A percentile compares a stretch with the other conserved stretches of the same genome.
phyloP scores from a whole-genome alignment of 2,113 vertebrate species.

The Salvelinus fontinalis region DNA sequence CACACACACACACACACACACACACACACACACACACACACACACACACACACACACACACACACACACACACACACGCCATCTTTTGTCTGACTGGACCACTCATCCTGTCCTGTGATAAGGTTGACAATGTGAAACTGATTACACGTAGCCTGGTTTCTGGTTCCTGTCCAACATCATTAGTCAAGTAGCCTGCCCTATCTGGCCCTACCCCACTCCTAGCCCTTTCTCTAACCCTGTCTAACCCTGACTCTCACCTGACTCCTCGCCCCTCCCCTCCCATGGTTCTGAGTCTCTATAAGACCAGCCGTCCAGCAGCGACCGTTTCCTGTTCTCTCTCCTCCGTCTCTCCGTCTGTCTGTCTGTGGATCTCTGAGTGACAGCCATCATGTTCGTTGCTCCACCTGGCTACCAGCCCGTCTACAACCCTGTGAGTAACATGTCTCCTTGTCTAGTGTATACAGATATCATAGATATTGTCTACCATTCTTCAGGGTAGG shows the following conservation, averaged over 20 bases:
- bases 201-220: neutral
- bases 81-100: no score
- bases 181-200: no score
- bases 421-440: constrained; percentile 79
- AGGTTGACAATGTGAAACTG: no score
- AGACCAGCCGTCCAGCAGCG: neutral
- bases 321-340: neutral
- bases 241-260: neutral
- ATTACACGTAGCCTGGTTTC: no score
- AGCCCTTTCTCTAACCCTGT: neutral
- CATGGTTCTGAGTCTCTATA: neutral
- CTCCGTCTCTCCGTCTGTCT: neutral
- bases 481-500: no score
- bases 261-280: neutral
- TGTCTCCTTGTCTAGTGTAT: neutral
- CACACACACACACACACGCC: no score
- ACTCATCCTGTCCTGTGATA: no score
- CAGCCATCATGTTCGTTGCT: constrained; percentile 66
- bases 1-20: no score
- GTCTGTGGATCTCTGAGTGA: neutral
- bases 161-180: no score
- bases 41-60: no score
- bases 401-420: constrained; percentile 81
- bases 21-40: no score
- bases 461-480: no score